A percentile compares a stretch with the other conserved stretches of the same genome.
These are phyloP conservation scores for Drosophila nebulosa DNA, from an alignment of 1,140 invertebrate genomes.

Conservation along the genomic window DNA sequence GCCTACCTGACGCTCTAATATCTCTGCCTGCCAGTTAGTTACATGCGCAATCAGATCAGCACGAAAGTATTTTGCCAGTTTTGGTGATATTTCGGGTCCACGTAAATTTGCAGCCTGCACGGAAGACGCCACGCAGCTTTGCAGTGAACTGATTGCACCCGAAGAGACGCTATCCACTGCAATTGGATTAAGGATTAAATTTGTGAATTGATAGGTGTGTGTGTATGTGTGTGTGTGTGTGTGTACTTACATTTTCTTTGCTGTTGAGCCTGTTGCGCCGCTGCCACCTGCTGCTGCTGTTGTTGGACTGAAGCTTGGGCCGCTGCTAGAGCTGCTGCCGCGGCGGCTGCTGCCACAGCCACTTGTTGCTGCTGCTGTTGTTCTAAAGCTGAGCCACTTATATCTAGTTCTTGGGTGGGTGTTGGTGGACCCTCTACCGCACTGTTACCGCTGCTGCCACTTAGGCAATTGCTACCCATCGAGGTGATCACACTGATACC, in stretches of 20 bases:
- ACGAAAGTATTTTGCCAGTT: slow-evolving; percentile 94
- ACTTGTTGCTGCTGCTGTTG: slow-evolving; percentile 65
- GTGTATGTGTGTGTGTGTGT: background rate
- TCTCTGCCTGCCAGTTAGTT: slow-evolving; percentile 94
- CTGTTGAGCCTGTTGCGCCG: slow-evolving; percentile 56
- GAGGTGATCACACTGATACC: slow-evolving; percentile 73
- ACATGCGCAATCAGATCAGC: slow-evolving; percentile 95
- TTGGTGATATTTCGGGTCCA: slow-evolving; percentile 90
- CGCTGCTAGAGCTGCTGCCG: slow-evolving; percentile 39
- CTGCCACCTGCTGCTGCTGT: slow-evolving; percentile 39
- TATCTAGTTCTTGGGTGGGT: slow-evolving; percentile 82
- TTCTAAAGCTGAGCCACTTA: slow-evolving; percentile 76
- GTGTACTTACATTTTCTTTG: slow-evolving; percentile 81
- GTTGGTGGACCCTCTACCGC: slow-evolving; percentile 82
- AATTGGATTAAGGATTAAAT: background rate
- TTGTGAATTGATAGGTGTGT: background rate
- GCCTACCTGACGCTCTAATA: slow-evolving; percentile 94
- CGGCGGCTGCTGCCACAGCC: slow-evolving; percentile 34
- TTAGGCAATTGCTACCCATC: slow-evolving; percentile 69
- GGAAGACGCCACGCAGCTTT: slow-evolving; percentile 74
- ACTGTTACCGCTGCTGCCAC: slow-evolving; percentile 35
- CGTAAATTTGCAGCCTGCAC: slow-evolving; percentile 70
- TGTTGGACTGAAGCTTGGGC: slow-evolving; percentile 26
- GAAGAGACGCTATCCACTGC: slow-evolving; percentile 70
- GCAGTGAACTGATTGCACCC: slow-evolving; percentile 71